Evolutionary conservation across 2,113 vertebrate species (phyloP).

Genomic region (Zapus hudsonius): DNA sequence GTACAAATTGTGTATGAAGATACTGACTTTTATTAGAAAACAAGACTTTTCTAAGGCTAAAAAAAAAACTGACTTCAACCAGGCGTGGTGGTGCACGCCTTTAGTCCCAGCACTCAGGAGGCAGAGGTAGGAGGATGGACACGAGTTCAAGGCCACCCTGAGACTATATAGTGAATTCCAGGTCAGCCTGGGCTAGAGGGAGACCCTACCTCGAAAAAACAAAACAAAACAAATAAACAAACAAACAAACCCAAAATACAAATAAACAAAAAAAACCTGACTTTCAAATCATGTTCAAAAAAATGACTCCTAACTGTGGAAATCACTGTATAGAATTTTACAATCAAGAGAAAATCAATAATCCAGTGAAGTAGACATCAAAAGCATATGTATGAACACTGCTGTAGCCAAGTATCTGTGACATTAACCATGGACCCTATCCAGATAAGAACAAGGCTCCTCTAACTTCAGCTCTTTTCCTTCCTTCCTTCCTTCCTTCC

Average conservation of each 20-base stretch:
- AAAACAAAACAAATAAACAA: too few species aligned
- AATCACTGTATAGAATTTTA: background rate
- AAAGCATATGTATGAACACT: slow-evolving; percentile 5
- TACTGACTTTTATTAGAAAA: background rate
- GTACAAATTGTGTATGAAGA: background rate
- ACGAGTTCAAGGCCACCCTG: too few species aligned
- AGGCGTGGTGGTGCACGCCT: too few species aligned
- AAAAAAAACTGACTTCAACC: background rate
- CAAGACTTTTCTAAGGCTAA: slow-evolving; percentile 18
- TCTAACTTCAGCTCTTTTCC: background rate
- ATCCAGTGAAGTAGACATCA: slow-evolving; percentile 13
- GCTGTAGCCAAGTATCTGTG: background rate
- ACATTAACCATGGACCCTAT: background rate
- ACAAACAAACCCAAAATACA: too few species aligned
- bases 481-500: too few species aligned
- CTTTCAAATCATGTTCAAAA: too few species aligned
- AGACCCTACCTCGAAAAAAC: too few species aligned
- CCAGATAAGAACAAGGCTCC: background rate
- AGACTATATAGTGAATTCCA: too few species aligned
- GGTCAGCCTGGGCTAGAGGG: too few species aligned
- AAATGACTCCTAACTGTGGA: background rate
- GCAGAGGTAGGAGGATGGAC: too few species aligned
- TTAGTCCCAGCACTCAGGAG: too few species aligned
- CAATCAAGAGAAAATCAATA: background rate
- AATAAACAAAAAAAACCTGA: too few species aligned